phyloP scores from a whole-genome alignment of 2,888 invertebrate genomes.

The Priocnemis perturbator region DNA sequence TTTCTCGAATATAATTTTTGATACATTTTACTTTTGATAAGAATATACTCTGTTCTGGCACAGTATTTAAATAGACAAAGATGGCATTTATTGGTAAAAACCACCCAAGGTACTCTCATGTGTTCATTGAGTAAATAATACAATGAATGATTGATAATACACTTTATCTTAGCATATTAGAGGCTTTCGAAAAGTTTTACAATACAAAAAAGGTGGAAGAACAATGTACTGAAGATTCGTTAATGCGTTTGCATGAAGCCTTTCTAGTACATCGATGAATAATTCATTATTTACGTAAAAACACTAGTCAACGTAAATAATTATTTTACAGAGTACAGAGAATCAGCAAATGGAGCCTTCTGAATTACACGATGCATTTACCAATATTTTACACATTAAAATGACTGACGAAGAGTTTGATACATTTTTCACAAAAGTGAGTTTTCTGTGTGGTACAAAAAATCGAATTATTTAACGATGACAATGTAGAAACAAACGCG shows the following conservation, averaged over 20 bases:
- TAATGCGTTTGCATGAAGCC: conserved; percentile 57
- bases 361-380: conserved; percentile 56
- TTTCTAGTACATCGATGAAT: conserved; percentile 53
- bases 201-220: conserved; percentile 53
- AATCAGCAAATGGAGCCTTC: conserved; percentile 51
- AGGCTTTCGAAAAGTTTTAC: conserved; percentile 50
- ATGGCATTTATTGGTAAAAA: conserved; percentile 35
- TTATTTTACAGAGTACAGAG: conserved; percentile 41
- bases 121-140: background rate
- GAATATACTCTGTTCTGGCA: background rate
- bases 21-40: no score
- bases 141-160: conserved; percentile 6
- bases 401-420: conserved; percentile 78
- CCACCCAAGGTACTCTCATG: conserved; percentile 12
- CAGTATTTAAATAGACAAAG: background rate
- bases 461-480: conserved; percentile 4
- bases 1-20: background rate
- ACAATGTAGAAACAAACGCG: conserved; percentile 10
- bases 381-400: conserved; percentile 51
- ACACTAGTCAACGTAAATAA: conserved; percentile 1
- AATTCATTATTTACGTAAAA: conserved; percentile 4
- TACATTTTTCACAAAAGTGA: conserved; percentile 80
- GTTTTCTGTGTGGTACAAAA: conserved; percentile 16
- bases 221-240: conserved; percentile 58
- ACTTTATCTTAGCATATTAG: conserved; percentile 40